A percentile compares a stretch with the other conserved stretches of the same genome.
Evolutionary conservation across 2,797 vertebrate species (phyloP).

Genomic region (Potorous gilbertii): DNA sequence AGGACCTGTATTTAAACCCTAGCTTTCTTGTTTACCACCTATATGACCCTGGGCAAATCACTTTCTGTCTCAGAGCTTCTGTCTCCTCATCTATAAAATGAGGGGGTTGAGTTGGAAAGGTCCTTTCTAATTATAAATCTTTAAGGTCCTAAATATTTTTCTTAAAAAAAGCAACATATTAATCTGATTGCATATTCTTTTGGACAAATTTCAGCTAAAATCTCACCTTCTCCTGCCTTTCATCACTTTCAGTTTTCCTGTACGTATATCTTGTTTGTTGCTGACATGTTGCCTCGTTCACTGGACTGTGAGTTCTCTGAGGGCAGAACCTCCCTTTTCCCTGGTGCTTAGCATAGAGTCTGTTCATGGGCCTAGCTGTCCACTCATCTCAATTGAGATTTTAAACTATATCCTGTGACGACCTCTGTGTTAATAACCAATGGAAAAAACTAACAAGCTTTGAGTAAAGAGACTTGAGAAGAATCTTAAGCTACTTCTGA

Average conservation of each 20-base stretch:
- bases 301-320: not conserved
- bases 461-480: conserved; percentile 68
- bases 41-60: not conserved
- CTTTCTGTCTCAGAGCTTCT: not conserved
- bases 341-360: not conserved
- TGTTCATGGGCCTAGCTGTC: not conserved
- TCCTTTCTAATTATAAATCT: not conserved
- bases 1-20: not conserved
- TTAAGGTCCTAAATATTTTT: not conserved
- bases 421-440: conserved; percentile 41
- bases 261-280: not conserved
- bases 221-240: not conserved
- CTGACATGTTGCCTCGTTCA: not conserved
- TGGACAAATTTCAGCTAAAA: not conserved
- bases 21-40: not conserved
- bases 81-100: not conserved
- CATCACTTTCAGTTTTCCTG: not conserved
- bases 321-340: not conserved
- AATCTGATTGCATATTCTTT: not conserved
- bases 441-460: conserved; percentile 63
- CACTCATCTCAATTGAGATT: not conserved
- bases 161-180: not conserved
- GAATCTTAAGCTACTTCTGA: not conserved
- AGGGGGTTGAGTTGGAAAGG: not conserved
- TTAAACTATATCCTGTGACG: not conserved